Percentiles rank a stretch among this genome's conserved stretches.
Evolutionary conservation across 2,797 vertebrate genomes (phyloP).

Genomic region (Poecilia picta): DNA sequence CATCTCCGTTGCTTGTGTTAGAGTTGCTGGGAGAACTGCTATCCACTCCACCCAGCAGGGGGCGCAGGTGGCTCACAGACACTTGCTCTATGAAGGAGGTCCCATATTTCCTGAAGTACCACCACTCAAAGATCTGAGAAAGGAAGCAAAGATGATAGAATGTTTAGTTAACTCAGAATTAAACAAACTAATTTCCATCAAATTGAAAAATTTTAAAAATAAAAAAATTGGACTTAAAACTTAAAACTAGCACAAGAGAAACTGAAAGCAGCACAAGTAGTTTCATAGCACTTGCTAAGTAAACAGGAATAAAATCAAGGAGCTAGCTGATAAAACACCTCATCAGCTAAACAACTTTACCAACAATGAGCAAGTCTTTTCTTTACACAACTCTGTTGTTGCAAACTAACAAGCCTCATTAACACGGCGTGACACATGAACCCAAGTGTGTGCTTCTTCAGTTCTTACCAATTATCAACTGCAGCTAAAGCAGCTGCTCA

Average conservation of each 20-base stretch:
- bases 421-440: constrained; percentile 4
- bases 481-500: not conserved
- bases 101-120: constrained; percentile 99
- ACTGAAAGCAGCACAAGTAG: not conserved
- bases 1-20: constrained; percentile 89
- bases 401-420: constrained; percentile 20
- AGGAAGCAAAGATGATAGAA: not conserved
- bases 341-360: not conserved
- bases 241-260: not conserved
- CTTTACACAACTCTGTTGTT: constrained; percentile 1
- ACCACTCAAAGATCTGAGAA: constrained; percentile 98
- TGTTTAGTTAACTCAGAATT: not conserved
- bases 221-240: not conserved
- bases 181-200: not conserved
- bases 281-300: not conserved
- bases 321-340: not conserved
- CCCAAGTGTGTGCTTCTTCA: constrained; percentile 6
- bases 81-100: constrained; percentile 99
- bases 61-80: constrained; percentile 97
- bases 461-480: constrained; percentile 11
- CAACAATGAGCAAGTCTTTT: constrained; percentile 3
- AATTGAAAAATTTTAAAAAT: not conserved
- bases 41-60: constrained; percentile 97
- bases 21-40: constrained; percentile 90
- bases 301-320: not conserved